These are phyloP conservation scores for Malacoraja senta DNA, from an alignment of 2,797 vertebrate species.

Conservation along the genomic window DNA sequence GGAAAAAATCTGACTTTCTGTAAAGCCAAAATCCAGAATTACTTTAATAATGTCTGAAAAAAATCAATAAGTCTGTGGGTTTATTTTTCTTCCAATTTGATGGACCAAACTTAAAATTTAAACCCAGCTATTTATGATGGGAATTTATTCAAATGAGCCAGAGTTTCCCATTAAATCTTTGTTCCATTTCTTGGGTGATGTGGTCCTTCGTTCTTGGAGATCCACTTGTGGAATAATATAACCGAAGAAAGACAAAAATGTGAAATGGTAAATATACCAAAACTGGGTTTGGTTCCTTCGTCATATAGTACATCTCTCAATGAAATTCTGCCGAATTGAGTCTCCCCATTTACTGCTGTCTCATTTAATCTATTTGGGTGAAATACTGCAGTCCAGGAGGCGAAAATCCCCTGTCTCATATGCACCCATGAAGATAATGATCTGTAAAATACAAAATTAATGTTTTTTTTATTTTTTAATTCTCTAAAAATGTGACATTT, in stretches of 20 bases:
- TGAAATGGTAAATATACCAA: background rate
- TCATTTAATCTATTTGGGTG: background rate
- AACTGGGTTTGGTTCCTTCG: background rate
- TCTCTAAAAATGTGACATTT: background rate
- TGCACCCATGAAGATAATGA: background rate
- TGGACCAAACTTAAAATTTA: background rate
- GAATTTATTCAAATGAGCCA: background rate
- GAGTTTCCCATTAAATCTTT: background rate
- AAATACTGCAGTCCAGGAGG: background rate
- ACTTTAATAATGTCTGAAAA: background rate
- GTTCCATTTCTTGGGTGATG: background rate
- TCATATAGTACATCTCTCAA: background rate
- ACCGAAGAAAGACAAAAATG: background rate
- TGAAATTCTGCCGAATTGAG: background rate
- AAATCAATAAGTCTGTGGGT: background rate
- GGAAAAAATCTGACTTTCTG: background rate
- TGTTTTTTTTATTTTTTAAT: conserved; percentile 10
- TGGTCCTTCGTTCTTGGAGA: background rate
- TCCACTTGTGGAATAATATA: background rate
- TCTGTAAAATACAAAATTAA: background rate
- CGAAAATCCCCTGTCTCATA: background rate
- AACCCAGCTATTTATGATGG: background rate
- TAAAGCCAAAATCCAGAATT: background rate
- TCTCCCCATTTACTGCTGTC: background rate
- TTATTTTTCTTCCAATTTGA: too few relatives aligned